Evolutionary conservation across 2,888 invertebrate species (phyloP), one percentile per base, ranked within the genome.

Genomic region (Lobophora halterata): DNA sequence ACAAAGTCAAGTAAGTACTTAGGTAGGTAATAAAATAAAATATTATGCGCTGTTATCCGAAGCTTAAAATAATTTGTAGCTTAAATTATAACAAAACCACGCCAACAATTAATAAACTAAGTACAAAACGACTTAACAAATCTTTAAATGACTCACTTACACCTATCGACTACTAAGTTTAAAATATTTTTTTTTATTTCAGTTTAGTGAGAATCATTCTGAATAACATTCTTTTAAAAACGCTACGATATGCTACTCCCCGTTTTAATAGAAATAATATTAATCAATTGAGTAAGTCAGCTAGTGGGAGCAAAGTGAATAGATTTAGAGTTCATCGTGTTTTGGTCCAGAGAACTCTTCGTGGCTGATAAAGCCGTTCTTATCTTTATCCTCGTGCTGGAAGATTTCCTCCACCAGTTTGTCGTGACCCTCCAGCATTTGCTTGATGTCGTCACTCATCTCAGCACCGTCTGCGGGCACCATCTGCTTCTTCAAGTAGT

Each of bases 291-390:
- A 11, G 24, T 5, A 3, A 13, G 13, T 10, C 24, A 17, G 35
- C 28, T 27, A 27, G 27, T 17, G 26, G 32, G 30, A 29, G 40
- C 28, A 55, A 30, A 6, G 29, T 46, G 34, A 10, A 6, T 14
- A 32, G 8, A 46, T 45, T 90, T 94, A 98, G 75, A 98, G 93
- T 85, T 98, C 98, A 77, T 98, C 98, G 79, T 98, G 98, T 76
- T 98, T 98, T 7, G 98, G 97, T 2, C 97, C 98, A 12, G 96
- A 97, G 89, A 98, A 98, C 82, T 98, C 98, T 28, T 95, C 95
- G 82, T 96, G 96, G 49, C 97, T 97, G 62, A 98, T 98, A 85
- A 92, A 96, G 44, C 98, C 98, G 69, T 98, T 97, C 78, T 96
- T 96, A 81, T 98, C 97, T 77, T 95, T 96, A 76, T 98, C 98